Conservation (phyloP, 2,888 invertebrate genomes). For the Melitaea athalia region DNA sequence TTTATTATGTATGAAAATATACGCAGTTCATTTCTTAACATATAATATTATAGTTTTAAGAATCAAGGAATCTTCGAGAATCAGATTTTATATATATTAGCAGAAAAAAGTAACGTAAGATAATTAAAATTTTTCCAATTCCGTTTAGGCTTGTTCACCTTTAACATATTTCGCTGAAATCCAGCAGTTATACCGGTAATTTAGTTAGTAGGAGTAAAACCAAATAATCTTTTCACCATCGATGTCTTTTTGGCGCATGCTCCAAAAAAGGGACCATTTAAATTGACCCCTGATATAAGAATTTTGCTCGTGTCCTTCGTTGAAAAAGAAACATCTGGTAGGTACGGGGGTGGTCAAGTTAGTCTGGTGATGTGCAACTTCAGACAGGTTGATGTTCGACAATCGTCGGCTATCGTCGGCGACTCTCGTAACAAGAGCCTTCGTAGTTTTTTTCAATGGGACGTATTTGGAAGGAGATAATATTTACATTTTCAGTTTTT, state of each 20-base stretch:
- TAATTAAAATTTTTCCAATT: background rate
- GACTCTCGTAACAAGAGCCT: constrained; percentile 48
- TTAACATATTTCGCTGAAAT: background rate
- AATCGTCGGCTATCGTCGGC: constrained; percentile 51
- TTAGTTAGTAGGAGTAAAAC: constrained; percentile 38
- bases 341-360: constrained; percentile 44
- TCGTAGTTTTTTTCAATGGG: constrained; percentile 50
- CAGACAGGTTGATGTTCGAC: constrained; percentile 53
- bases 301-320: constrained; percentile 43
- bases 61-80: no score
- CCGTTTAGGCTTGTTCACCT: background rate
- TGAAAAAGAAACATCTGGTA: constrained; percentile 40
- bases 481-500: background rate
- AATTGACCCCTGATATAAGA: constrained; percentile 44
- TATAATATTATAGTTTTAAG: no score
- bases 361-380: constrained; percentile 53
- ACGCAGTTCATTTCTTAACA: no score
- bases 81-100: no score
- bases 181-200: constrained; percentile 21
- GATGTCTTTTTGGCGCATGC: constrained; percentile 59
- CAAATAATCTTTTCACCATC: constrained; percentile 44
- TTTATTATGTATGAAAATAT: no score
- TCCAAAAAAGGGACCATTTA: constrained; percentile 45
- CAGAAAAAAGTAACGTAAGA: background rate
- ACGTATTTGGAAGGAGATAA: constrained; percentile 39